phyloP scores from a whole-genome alignment of 2,113 vertebrate species.

The Illadopsis cleaveri region DNA sequence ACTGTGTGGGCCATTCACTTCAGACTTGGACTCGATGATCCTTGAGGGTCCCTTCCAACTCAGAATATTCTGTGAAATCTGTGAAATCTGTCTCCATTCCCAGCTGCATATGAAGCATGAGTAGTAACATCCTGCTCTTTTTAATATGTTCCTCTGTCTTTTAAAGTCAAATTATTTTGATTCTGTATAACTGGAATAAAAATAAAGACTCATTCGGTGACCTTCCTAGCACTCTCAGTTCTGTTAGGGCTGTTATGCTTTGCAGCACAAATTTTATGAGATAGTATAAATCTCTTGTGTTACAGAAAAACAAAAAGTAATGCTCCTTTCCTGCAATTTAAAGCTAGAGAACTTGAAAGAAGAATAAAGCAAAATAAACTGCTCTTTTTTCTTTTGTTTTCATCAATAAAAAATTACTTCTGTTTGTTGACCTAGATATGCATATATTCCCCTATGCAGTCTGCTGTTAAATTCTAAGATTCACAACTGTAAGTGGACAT shows the following conservation, averaged over 20 bases:
- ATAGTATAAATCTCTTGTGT: background rate
- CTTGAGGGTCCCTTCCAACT: background rate
- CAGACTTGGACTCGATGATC: background rate
- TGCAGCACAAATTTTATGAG: background rate
- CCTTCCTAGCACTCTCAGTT: background rate
- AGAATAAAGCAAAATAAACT: background rate
- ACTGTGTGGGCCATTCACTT: background rate
- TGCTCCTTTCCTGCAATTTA: background rate
- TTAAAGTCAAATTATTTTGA: background rate
- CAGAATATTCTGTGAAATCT: background rate
- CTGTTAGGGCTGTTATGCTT: background rate
- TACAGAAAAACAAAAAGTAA: background rate
- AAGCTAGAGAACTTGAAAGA: background rate
- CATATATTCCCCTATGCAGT: background rate
- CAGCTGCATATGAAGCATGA: background rate
- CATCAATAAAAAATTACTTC: background rate
- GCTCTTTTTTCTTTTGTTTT: background rate
- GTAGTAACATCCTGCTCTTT: background rate
- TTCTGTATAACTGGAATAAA: background rate
- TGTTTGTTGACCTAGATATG: background rate
- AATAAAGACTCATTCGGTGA: background rate
- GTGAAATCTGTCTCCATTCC: background rate
- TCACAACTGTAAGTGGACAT: background rate
- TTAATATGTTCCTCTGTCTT: background rate
- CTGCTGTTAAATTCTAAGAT: background rate